Percentiles rank a stretch among this genome's conserved stretches.
These are phyloP conservation scores for Penaeus japonicus DNA, from an alignment of 1,140 invertebrate species.

Conservation along the genomic window DNA sequence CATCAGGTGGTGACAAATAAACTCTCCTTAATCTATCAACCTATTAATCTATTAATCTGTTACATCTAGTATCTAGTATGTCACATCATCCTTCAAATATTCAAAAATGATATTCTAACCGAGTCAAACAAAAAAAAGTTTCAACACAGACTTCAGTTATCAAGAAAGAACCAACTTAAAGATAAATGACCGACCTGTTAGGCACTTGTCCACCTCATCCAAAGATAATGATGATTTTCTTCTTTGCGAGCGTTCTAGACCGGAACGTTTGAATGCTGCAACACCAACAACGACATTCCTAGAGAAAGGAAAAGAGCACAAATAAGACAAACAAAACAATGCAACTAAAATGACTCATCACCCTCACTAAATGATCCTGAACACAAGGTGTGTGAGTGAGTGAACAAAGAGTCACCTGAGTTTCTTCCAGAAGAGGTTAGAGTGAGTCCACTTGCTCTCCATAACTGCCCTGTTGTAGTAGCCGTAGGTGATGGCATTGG, in stretches of 20 bases:
- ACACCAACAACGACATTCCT: constrained; percentile 90
- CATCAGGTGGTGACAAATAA: too few relatives aligned
- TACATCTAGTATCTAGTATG: too few relatives aligned
- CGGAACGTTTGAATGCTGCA: constrained; percentile 65
- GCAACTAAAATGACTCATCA: background rate
- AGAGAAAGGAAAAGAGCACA: background rate
- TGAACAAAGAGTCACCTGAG: constrained; percentile 67
- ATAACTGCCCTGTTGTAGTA: constrained; percentile 84
- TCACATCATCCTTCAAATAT: too few relatives aligned
- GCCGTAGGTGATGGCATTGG: constrained; percentile 98
- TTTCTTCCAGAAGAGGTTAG: constrained; percentile 92
- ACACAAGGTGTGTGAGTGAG: background rate
- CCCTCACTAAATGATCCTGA: background rate
- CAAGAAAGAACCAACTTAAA: too few relatives aligned
- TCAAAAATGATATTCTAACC: too few relatives aligned
- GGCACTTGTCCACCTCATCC: constrained; percentile 55
- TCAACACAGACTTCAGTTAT: too few relatives aligned
- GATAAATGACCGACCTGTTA: constrained; percentile 37
- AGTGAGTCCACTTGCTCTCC: constrained; percentile 93
- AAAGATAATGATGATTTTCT: constrained; percentile 25
- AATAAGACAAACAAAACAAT: constrained; percentile 8
- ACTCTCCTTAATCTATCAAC: too few relatives aligned
- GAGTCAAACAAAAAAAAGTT: too few relatives aligned
- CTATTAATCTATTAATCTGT: too few relatives aligned
- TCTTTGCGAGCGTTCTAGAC: constrained; percentile 42